phyloP scores from a whole-genome alignment of 2,797 vertebrate species.

The Myioborus miniatus region DNA sequence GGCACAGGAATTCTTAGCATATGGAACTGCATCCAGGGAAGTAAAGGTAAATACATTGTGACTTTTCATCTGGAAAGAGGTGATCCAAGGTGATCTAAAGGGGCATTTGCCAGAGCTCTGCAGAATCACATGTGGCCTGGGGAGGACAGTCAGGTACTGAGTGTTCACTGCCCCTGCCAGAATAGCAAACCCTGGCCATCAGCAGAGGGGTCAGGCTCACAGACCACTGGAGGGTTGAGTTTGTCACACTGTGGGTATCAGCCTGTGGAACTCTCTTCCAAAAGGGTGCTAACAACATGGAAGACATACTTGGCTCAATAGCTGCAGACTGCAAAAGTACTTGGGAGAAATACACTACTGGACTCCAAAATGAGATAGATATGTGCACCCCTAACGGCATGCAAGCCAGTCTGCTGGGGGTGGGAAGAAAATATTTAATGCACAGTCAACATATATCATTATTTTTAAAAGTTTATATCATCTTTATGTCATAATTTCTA shows the following conservation, averaged over 20 bases:
- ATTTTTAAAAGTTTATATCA: neutral
- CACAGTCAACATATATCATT: neutral
- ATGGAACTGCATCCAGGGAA: neutral
- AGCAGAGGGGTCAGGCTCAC: neutral
- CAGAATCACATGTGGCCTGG: neutral
- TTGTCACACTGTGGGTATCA: neutral
- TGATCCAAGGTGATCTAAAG: neutral
- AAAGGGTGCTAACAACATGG: neutral
- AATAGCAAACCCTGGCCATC: neutral
- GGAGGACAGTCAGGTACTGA: neutral
- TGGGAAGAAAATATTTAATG: neutral
- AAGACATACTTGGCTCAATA: neutral
- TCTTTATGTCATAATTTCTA: neutral
- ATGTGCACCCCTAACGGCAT: rapidly evolving
- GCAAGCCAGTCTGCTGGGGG: neutral
- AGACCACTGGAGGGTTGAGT: neutral
- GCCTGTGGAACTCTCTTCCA: neutral
- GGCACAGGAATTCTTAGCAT: neutral
- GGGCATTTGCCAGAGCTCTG: neutral
- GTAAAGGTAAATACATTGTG: neutral
- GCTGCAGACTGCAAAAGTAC: neutral
- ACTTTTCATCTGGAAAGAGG: neutral
- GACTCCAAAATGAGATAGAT: neutral
- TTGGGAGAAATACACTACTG: neutral
- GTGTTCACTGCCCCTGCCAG: neutral